phyloP scores from a whole-genome alignment of 2,113 vertebrate species.

The Lepisosteus oculatus region DNA sequence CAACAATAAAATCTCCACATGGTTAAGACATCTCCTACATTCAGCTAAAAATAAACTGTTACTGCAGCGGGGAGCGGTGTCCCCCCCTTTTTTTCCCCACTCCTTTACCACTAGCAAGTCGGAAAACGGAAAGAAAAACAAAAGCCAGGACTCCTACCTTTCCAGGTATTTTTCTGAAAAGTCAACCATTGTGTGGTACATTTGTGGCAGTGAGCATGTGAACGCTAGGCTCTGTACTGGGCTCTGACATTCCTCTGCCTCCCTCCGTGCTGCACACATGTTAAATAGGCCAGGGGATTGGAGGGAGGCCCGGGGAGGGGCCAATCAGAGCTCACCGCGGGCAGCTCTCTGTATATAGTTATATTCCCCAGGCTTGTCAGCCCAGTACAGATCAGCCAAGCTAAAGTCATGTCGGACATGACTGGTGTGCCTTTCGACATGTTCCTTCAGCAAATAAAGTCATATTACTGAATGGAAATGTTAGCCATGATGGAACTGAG shows the following conservation, averaged over 20 bases:
- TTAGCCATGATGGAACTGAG: no score
- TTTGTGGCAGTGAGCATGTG: conserved; percentile 21
- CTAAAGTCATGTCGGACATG: no score
- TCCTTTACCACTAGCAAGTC: background rate
- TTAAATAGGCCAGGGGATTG: conserved; percentile 57
- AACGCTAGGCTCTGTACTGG: conserved; percentile 34
- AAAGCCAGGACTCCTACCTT: conserved; percentile 66
- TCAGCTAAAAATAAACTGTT: no score
- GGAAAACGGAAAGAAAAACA: background rate
- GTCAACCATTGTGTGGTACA: conserved; percentile 74
- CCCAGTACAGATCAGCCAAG: no score
- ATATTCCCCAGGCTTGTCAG: background rate
- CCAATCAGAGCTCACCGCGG: conserved; percentile 57
- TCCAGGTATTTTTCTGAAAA: conserved; percentile 84
- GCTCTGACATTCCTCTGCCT: conserved; percentile 62
- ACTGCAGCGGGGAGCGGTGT: no score
- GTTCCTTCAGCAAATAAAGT: background rate
- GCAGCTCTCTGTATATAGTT: no score
- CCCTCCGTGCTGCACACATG: conserved; percentile 42
- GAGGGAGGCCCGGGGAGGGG: conserved; percentile 42
- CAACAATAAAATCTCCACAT: no score
- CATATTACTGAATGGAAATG: no score
- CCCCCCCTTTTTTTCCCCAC: no score
- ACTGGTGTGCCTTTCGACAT: background rate
- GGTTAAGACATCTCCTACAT: no score